Evolutionary conservation across 2,888 invertebrate genomes (phyloP).

Genomic region (Eupsilia transversa): DNA sequence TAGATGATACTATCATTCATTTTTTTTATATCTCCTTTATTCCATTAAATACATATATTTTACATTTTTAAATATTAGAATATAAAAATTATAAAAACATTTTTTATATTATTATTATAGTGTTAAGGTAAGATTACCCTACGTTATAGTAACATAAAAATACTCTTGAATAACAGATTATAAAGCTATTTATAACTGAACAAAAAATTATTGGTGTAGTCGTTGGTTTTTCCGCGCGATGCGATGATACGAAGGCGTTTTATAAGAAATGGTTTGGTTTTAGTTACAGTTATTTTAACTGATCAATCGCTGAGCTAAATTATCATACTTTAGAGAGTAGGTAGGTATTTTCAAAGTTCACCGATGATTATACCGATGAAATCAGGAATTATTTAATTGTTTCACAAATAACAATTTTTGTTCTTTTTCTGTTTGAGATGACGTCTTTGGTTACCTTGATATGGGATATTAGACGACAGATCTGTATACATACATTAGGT

Average conservation of each 20-base stretch:
- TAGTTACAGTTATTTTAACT: conserved; percentile 14
- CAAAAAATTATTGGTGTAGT: background rate
- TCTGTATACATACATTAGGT: too few species aligned
- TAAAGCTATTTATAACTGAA: background rate
- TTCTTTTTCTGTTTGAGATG: too few species aligned
- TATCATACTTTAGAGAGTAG: background rate
- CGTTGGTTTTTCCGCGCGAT: conserved; percentile 10
- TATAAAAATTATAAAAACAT: too few species aligned
- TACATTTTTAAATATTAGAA: too few species aligned
- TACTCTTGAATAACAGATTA: background rate
- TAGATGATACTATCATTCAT: too few species aligned
- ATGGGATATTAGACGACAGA: too few species aligned
- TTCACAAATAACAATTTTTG: too few species aligned
- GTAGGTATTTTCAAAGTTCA: background rate
- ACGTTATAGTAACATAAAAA: background rate
- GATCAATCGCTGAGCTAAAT: background rate
- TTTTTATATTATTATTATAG: background rate
- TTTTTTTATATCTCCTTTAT: too few species aligned
- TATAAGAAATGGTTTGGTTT: background rate
- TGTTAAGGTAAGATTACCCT: background rate
- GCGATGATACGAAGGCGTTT: background rate
- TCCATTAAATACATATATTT: too few species aligned
- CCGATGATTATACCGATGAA: background rate
- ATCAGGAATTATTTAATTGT: too few species aligned
- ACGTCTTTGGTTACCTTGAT: too few species aligned